Evolutionary conservation across 2,113 vertebrate genomes (phyloP), one percentile per base, ranked within the genome.

Genomic region (Melanocharis versteri): DNA sequence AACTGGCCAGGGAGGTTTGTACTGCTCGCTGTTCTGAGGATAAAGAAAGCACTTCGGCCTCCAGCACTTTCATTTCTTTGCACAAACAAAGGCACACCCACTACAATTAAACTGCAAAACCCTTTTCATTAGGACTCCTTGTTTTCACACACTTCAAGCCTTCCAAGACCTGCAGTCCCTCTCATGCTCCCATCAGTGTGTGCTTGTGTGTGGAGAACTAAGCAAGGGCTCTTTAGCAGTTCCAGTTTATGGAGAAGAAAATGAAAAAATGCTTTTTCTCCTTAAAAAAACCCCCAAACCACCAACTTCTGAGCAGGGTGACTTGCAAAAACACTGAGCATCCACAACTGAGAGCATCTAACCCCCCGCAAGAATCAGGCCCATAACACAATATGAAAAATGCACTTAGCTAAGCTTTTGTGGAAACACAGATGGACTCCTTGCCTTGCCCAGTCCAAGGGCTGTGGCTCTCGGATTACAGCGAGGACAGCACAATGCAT

Each of bases 61-160:
- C 91, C 87, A 87, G 91, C 87, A 70, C 83, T 93, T 96, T 87
- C 75, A 73, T 93, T 93, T 91, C 89, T 96, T 56, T 86, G 80
- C 1, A 26, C 92, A 91, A 97, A 94, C 87, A 97, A 97, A 88
- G 75, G 61, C 86, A 91, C 93, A 83, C 94, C 95, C 93, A 83
- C 73, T 44, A 92, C 87, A 96, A 95, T 93, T 92, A 94, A 94
- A 87, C 9, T 90, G 86, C 92, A 92, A 94, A 94, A 70, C 39
- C 26, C 40, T 93, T 92, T 96, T 93, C 93, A 92, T 79, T 76
- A 89, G 56, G 81, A 44, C 75, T 79, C 45, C 77, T 78, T 71
- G 45, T 95, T 93, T 97, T 90, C 86, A 83, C 47, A 77, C 60
- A 76, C 83, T 89, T 57, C 23, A 64, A 89, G 82, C 28, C 73